These are phyloP conservation scores for Spicauda simplicius DNA, from an alignment of 2,888 invertebrate genomes.

Conservation along the genomic window DNA sequence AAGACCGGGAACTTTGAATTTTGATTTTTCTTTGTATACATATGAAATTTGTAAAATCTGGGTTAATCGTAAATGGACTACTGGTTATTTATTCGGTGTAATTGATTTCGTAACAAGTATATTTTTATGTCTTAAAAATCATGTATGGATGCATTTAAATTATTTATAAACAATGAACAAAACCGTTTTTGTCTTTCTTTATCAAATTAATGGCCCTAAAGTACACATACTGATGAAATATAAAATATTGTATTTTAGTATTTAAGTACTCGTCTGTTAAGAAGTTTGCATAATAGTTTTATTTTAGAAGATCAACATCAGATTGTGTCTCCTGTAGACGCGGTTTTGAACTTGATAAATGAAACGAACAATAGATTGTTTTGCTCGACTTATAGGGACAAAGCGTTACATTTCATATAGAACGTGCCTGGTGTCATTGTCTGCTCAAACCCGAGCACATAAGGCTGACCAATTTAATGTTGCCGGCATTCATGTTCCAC, in stretches of 20 bases:
- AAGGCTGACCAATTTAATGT: slow-evolving; percentile 20
- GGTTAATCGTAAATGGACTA: no score
- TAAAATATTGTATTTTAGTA: no score
- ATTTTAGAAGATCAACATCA: not conserved
- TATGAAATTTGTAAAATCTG: no score
- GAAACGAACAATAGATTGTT: slow-evolving; percentile 12
- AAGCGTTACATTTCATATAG: not conserved
- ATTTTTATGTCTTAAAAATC: no score
- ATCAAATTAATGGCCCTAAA: no score
- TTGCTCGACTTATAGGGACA: not conserved
- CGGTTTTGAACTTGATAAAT: slow-evolving; percentile 25
- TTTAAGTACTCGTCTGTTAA: no score
- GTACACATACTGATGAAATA: no score
- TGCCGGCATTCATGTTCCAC: slow-evolving; percentile 12
- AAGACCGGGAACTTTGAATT: not conserved
- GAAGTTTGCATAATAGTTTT: not conserved
- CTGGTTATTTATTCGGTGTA: no score
- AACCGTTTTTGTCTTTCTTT: no score
- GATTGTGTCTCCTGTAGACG: slow-evolving; percentile 7
- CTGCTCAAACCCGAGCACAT: not conserved
- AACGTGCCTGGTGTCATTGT: not conserved
- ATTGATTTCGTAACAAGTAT: no score
- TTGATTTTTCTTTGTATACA: not conserved
- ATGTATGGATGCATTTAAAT: no score
- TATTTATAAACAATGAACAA: no score